Base-by-base conservation (phyloP, 2,888 invertebrate genomes). In the Rotaria macrura region DNA sequence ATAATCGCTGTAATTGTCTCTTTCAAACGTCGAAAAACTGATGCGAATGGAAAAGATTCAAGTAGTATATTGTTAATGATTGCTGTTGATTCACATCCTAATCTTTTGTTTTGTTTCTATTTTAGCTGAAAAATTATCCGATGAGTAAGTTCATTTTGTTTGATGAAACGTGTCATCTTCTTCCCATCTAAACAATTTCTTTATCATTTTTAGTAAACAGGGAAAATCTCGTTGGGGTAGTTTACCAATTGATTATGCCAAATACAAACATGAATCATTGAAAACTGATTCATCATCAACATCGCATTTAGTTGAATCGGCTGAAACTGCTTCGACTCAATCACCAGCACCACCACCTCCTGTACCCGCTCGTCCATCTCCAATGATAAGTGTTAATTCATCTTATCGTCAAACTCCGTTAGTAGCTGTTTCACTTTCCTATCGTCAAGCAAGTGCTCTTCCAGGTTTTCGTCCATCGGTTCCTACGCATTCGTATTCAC, bases 401-500 rank as follows among this genome's bases (percentile, higher is more conserved):
- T 43, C 40, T 25, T 43, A 79, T 43, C 79, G 43, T 25, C 43
- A 43, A 79, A 23, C 79, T 25, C 40, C 40, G 2, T n/a, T 25
- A n/a, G 25, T 25, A 79, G 10, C 79, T 5, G 34, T 65, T 20
- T 79, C 79, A n/a, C 43, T 79, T 25, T 79, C 79, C 0, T 79
- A 79, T 79, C 79, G 79, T n/a, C 79, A 79, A 79, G 79, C 79
- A 79, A 79, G 43, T 43, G 79, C 79, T 2, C 14, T 79, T 1
- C 79, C 79, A 12, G 79, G 79, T 43, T 79, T 79, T 79, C 79
- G n/a, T 79, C 25, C 40, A 14, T 43, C 79, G 1, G 25, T 14
- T 14, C 12, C 40, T 2, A 43, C 25, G 25, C 43, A n/a, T 38
- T 23, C 43, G 23, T 43, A 43, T 43, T 79, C 79, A 12, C 43